Evolutionary conservation across 2,797 vertebrate species (phyloP), one percentile per base, ranked within the genome.

Genomic region (Erethizon dorsatum): DNA sequence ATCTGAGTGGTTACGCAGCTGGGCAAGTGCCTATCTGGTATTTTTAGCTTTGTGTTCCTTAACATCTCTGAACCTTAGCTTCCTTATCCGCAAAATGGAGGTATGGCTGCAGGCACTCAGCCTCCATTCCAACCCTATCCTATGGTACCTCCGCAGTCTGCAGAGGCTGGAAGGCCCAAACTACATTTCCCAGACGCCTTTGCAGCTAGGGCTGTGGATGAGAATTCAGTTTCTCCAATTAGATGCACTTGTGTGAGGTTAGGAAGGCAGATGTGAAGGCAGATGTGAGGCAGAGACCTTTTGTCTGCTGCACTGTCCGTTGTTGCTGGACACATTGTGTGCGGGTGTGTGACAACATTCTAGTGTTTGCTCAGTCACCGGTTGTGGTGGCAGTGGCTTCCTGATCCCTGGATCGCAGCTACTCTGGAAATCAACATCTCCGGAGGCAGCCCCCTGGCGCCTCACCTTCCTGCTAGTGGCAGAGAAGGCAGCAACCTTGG

Each of bases 131-230:
- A 71, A 75, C 73, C 47, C 83, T 22, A 9, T 63, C 91, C 61
- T 82, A 1, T 50, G 83, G 73, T 67, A 17, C 88, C 26, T 77
- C 65, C 5, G 33, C 2, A 10, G 47, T 28, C 26, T 31, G 2
- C 17, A 52, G 83, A 31, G 47, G 14, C 89, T 61, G 33, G 78
- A 82, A 96, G 56, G n/a, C 79, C 90, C 57, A 84, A 73, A 87
- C 75, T 87, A 77, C 71, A 84, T 82, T 86, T 96, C 82, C 77
- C 85, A 96, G 94, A 96, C 10, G 50, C 45, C 90, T 93, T 73
- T 83, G 94, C 54, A 90, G 88, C n/a, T 90, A 52, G 47, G 80
- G 67, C 61, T 28, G 18, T 59, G 26, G 33, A 31, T 80, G 71
- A 95, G 88, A 91, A 96, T 85, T 93, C 13, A 71, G 12, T 89